A percentile compares a stretch with the other conserved stretches of the same genome.
These are phyloP conservation scores for Acipenser ruthenus DNA, from an alignment of 2,797 vertebrate genomes.

Conservation along the genomic window DNA sequence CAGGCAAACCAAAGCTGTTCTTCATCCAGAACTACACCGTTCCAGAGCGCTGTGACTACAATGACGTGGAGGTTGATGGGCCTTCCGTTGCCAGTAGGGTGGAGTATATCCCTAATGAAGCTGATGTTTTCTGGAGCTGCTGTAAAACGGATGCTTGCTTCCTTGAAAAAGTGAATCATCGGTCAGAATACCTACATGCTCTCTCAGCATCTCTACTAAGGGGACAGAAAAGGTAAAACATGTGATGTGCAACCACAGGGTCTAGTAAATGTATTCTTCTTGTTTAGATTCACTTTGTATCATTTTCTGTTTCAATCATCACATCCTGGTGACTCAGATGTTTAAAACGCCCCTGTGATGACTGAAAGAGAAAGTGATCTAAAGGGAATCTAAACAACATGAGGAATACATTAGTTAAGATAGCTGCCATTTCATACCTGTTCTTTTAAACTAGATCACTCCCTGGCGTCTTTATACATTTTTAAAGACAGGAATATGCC, in stretches of 20 bases:
- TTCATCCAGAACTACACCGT: constrained; percentile 80
- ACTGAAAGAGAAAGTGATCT: constrained; percentile 5
- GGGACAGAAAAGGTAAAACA: constrained; percentile 44
- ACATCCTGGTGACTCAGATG: not conserved
- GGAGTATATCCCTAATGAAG: constrained; percentile 56
- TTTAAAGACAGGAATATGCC: too few species aligned
- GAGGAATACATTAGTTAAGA: too few species aligned
- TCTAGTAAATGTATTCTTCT: not conserved
- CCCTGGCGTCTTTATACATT: too few species aligned
- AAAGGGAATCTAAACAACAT: too few species aligned
- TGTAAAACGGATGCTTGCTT: constrained; percentile 58
- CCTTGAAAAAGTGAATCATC: constrained; percentile 40
- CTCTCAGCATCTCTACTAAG: constrained; percentile 57
- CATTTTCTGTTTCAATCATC: too few species aligned
- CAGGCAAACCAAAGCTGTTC: constrained; percentile 87
- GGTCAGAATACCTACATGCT: constrained; percentile 64
- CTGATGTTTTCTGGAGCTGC: constrained; percentile 87
- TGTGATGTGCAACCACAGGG: not conserved
- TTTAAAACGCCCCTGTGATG: not conserved
- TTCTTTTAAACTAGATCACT: too few species aligned
- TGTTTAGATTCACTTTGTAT: too few species aligned
- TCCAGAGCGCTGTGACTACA: constrained; percentile 10
- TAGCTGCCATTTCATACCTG: too few species aligned
- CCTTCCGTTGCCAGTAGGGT: not conserved
- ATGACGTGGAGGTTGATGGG: constrained; percentile 63